Percentiles rank a stretch among this genome's conserved stretches.
Evolutionary conservation across 2,797 vertebrate genomes (phyloP).

Genomic region (Chrysocyon brachyurus): DNA sequence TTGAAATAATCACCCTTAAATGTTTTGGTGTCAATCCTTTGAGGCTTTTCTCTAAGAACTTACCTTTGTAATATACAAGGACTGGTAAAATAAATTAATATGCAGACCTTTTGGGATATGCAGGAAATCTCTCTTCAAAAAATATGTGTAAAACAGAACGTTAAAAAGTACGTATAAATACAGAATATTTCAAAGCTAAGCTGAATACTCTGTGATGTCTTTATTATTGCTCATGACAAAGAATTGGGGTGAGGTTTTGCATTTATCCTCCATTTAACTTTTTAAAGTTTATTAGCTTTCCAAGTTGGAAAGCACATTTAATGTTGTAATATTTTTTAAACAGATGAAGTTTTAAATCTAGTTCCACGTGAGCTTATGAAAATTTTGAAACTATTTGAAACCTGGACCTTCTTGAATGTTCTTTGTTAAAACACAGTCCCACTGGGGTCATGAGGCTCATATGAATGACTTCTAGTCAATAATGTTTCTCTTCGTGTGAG

Average conservation of each 20-base stretch:
- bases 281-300: not conserved
- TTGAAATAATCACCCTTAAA: not conserved
- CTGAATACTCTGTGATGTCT: not conserved
- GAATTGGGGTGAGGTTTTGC: not conserved
- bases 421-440: not conserved
- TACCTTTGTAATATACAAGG: not conserved
- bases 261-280: not conserved
- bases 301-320: not conserved
- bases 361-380: not conserved
- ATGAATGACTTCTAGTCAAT: slow-evolving; percentile 3
- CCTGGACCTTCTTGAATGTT: not conserved
- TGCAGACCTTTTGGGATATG: not conserved
- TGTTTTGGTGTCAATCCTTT: not conserved
- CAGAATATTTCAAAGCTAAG: not conserved
- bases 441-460: not conserved
- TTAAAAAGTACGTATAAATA: not conserved
- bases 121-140: slow-evolving; percentile 24
- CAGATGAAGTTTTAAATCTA: not conserved
- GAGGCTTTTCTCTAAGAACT: not conserved
- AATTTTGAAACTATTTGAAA: not conserved
- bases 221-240: not conserved
- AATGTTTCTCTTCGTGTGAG: not conserved
- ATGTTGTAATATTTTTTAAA: slow-evolving; percentile 26
- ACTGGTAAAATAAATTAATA: not conserved
- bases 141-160: not conserved